phyloP scores from a whole-genome alignment of 2,797 vertebrate genomes.

The Cossypha heuglini region DNA sequence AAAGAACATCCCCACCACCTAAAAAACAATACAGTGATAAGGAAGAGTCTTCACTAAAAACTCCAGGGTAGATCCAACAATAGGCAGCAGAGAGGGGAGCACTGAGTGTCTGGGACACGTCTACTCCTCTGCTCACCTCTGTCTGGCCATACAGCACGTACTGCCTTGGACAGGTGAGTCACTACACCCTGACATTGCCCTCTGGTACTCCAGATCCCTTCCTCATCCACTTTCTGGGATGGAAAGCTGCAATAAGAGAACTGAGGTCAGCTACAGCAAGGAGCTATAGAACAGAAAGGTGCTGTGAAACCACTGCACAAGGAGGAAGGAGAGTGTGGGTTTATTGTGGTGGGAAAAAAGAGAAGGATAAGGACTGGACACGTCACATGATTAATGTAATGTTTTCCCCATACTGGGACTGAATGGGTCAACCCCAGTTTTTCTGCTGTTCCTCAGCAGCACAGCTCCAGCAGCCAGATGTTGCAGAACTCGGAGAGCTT shows the following conservation, averaged over 20 bases:
- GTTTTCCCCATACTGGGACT: neutral
- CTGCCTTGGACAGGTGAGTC: neutral
- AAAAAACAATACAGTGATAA: neutral
- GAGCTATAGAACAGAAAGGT: neutral
- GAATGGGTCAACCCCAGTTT: neutral
- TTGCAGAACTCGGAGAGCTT: neutral
- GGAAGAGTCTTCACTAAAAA: neutral
- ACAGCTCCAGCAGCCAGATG: neutral
- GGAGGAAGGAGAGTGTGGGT: neutral
- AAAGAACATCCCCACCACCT: neutral
- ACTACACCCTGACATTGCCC: neutral
- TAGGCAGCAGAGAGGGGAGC: neutral
- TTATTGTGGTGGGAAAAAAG: neutral
- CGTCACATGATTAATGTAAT: neutral
- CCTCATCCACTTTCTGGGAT: neutral
- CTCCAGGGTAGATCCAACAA: neutral
- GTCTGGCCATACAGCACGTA: neutral
- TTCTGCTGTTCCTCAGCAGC: neutral
- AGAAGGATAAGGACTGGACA: neutral
- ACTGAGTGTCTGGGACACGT: fast-evolving
- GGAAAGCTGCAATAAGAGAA: neutral
- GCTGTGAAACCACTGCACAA: neutral
- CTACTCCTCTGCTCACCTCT: neutral
- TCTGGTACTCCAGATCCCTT: neutral
- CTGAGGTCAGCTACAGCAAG: neutral